Base-by-base conservation (phyloP, 2,113 vertebrate genomes). In the Paratilapia polleni region DNA sequence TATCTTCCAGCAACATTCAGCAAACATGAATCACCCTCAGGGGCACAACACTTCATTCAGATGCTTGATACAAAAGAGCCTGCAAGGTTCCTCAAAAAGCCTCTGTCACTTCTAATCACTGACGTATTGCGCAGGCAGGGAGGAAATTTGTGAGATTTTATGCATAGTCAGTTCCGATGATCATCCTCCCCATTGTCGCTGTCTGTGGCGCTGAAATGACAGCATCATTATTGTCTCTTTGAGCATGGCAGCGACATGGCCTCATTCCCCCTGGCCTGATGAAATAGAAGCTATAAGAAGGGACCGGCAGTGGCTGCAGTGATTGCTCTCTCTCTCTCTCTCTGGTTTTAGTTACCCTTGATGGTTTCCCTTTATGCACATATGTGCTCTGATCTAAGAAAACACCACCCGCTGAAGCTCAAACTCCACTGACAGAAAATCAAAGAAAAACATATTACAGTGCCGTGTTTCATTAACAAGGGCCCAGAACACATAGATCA, bases 101-200 rank as follows among this genome's bases (percentile, higher is more conserved):
- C 77, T 63, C 90, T 90, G 88, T 94, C 92, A 77, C 90, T 89
- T 93, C 77, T 93, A 91, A 93, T 96, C 91, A 87, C 82, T 24
- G 87, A 78, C 34, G 34, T 64, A 88, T 91, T 89, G 89, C 82
- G 77, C 87, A 88, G 73, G 79, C 82, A 86, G 64, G 68, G 84
- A 84, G 84, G 61, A 92, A 68, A 92, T 89, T 81, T 92, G 91
- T 80, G 66, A 80, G 81, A 92, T 94, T 95, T 95, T 91, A 94
- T 94, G 94, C 93, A 88, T 64, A 94, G 93, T 94, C 94, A 87
- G 76, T 94, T 95, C 88, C 61, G 60, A 94, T 94, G 91, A 91
- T 91, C 83, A 81, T 88, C 85, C 77, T 61, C 61, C 58, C 80
- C 31, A 82, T 90, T 92, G 92, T 90, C 26, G 26, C 84, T 78